A percentile compares a stretch with the other conserved stretches of the same genome.
Conservation (phyloP, 2,888 invertebrate genomes). For the Lepidochitona cinerea region DNA sequence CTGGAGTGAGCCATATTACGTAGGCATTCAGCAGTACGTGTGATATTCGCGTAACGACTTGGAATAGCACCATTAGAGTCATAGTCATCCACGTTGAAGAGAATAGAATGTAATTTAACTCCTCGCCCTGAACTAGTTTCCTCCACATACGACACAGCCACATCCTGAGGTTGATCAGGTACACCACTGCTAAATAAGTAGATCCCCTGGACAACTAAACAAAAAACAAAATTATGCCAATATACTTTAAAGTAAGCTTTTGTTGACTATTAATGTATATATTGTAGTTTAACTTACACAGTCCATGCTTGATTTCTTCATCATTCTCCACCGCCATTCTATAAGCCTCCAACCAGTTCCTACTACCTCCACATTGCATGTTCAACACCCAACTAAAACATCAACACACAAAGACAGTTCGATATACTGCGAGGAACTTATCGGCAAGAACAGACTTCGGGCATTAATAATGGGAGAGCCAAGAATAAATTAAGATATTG, state of each 20-base stretch:
- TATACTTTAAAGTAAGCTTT: neutral
- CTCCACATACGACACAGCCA: conserved; percentile 62
- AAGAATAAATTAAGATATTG: no score
- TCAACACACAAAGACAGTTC: neutral
- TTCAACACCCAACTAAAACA: conserved; percentile 63
- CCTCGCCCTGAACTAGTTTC: conserved; percentile 58
- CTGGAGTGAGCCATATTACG: conserved; percentile 67
- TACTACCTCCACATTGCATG: conserved; percentile 68
- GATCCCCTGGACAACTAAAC: conserved; percentile 66
- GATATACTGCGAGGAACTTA: neutral
- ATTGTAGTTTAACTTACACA: conserved; percentile 44
- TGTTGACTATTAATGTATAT: neutral
- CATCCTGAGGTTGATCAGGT: conserved; percentile 67
- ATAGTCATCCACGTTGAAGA: conserved; percentile 71
- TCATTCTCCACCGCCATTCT: conserved; percentile 68
- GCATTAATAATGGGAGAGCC: no score
- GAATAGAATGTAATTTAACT: conserved; percentile 63
- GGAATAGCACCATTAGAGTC: conserved; percentile 68
- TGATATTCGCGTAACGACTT: conserved; percentile 70
- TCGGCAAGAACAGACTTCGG: no score
- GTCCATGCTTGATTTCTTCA: conserved; percentile 66
- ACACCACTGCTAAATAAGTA: conserved; percentile 71
- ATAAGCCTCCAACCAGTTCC: conserved; percentile 68
- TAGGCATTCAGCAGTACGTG: conserved; percentile 68
- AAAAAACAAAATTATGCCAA: neutral